Evolutionary conservation across 2,797 vertebrate genomes (phyloP), one percentile per base, ranked within the genome.

Genomic region (Microctenopoma lineatum): DNA sequence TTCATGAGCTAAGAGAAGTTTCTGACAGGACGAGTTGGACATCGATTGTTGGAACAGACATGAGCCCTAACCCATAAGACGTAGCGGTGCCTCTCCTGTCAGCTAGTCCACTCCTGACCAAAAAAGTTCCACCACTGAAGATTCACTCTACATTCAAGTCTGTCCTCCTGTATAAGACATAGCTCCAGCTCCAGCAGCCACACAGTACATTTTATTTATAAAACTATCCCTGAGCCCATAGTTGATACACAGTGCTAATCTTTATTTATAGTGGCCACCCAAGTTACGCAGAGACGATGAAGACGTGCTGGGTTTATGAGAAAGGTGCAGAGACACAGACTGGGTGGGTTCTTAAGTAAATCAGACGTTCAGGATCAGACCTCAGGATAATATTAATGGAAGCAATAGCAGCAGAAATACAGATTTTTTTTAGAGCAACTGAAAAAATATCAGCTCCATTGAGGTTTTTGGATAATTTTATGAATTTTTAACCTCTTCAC

Each of bases 1-100:
- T 81, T 83, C 61, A 73, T 83, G 77, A 88, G 79, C 29, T 53
- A 54, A 72, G 64, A 61, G 73, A 44, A 64, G 59, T 53, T 48
- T 59, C n/a, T 51, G 27, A 38, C 57, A 67, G 55, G 26, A 27
- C 29, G 65, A 29, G 7, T 13, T 69, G 71, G 61, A 58, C 21
- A 75, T 55, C 64, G 36, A 32, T 59, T 18, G 14, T 59, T 56
- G 63, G 56, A 11, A 38, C 11, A 38, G 11, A 38, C 10, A 4
- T 21, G 21, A 21, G 21, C 21, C 21, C 21, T 21, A 12, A 11
- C 12, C 70, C 63, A 41, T 45, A 16, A 71, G 48, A 75, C 42
- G 55, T 39, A 2, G 2, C 44, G 32, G 34, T 64, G 57, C 42
- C 21, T 75, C 15, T 58, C 36, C 44, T 61, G 48, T 64, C 26